Evolutionary conservation across 2,113 vertebrate genomes (phyloP).

Genomic region (Coptodon rendalli): DNA sequence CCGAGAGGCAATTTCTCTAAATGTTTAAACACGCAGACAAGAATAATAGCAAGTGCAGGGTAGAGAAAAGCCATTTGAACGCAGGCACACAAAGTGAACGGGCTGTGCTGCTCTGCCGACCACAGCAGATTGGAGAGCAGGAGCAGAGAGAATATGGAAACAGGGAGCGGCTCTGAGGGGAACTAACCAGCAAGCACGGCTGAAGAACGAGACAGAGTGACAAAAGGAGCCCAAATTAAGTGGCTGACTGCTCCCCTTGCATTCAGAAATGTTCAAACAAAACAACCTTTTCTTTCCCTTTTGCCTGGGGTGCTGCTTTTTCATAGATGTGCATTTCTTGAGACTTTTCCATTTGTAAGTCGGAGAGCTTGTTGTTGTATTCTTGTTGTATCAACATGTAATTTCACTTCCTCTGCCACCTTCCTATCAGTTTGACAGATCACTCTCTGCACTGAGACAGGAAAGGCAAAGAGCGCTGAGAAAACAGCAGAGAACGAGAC

Average conservation of each 20-base stretch:
- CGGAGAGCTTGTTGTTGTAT: background rate
- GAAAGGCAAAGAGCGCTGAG: conserved; percentile 59
- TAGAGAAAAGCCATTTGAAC: conserved; percentile 44
- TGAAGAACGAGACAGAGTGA: conserved; percentile 14
- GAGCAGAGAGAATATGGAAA: conserved; percentile 55
- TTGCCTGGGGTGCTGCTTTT: background rate
- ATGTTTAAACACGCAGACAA: conserved; percentile 44
- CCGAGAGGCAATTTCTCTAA: conserved; percentile 28
- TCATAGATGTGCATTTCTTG: background rate
- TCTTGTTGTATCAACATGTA: conserved; percentile 27
- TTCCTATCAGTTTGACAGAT: conserved; percentile 61
- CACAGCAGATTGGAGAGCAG: conserved; percentile 57
- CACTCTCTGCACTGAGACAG: conserved; percentile 47
- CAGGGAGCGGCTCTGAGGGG: conserved; percentile 60
- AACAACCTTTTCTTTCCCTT: background rate
- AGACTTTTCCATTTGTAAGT: background rate
- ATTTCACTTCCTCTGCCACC: conserved; percentile 63
- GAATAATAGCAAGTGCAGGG: conserved; percentile 51
- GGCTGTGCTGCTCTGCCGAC: conserved; percentile 53
- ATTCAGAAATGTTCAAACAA: background rate
- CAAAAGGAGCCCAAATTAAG: conserved; percentile 13
- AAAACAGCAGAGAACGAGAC: conserved; percentile 53
- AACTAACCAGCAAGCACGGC: conserved; percentile 26
- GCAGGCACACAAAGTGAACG: conserved; percentile 35
- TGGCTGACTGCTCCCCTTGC: background rate